Evolutionary conservation across 2,797 vertebrate genomes (phyloP).

Genomic region (Siniperca undulata): DNA sequence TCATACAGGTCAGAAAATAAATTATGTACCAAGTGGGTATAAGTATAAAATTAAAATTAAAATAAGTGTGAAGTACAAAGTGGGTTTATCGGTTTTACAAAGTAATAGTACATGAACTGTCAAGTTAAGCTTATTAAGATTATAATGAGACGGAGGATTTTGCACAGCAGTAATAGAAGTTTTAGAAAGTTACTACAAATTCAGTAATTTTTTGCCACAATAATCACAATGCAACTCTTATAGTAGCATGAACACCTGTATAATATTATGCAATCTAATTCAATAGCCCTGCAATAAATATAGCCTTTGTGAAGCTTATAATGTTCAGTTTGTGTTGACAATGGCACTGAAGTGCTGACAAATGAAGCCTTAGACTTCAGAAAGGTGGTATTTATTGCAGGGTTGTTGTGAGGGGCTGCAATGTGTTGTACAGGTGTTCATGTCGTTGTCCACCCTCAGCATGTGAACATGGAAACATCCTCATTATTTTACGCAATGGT

Average conservation of each 20-base stretch:
- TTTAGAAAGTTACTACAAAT: not conserved
- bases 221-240: not conserved
- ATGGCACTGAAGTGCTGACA: conserved; percentile 35
- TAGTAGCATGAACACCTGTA: conserved; percentile 41
- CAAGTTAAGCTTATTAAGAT: no score
- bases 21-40: no score
- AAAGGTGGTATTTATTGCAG: conserved; percentile 35
- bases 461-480: conserved; percentile 28
- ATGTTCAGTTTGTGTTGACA: conserved; percentile 31
- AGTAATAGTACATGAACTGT: no score
- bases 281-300: conserved; percentile 34
- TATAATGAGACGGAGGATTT: no score
- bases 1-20: no score
- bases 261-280: conserved; percentile 14
- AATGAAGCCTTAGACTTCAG: conserved; percentile 32
- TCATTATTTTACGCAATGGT: conserved; percentile 11
- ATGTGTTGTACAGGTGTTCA: conserved; percentile 40
- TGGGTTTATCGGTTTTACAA: no score
- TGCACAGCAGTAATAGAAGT: no score
- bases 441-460: conserved; percentile 21
- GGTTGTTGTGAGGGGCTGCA: conserved; percentile 15
- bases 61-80: no score
- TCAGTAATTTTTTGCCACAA: not conserved
- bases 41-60: no score
- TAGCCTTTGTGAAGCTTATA: conserved; percentile 26